Base-by-base conservation (phyloP, 2,113 vertebrate genomes). In the Zapornia atra region DNA sequence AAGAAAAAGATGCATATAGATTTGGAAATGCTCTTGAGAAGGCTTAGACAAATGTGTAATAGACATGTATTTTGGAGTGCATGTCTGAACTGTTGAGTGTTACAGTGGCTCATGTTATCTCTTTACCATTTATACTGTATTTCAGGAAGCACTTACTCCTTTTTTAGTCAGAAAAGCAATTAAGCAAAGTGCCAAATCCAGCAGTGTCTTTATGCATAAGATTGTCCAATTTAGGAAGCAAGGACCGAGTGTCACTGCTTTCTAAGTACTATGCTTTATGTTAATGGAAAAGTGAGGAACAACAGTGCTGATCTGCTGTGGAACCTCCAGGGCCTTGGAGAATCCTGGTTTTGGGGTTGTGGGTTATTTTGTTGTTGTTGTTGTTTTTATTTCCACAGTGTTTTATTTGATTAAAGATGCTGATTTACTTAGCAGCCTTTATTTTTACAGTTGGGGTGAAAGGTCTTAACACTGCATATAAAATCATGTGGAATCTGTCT, bases 181-280 rank as follows among this genome's bases (percentile, higher is more conserved):
- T 60, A 85, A 95, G 83, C 92, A 19, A 97, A 97, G 97, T 97
- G 98, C 97, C 98, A 98, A 97, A 97, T 95, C 79, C 87, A 96
- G 92, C 95, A 81, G 94, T 93, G 88, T 95, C 92, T 94, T 94
- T 91, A 88, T 29, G 22, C 78, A 42, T 63, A 91, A 93, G 72
- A 76, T 80, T 88, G 66, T 86, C 59, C 48, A 64, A 28, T 73
- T 83, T 64, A 68, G 94, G 76, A 92, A 83, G 83, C 68, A 87
- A 86, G 40, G 64, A 53, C 70, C 70, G 79, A 77, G 11, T 59
- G 38, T 79, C 82, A 59, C 38, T 86, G 38, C 76, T 97, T 84
- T 85, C 81, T 75, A 76, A 90, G 56, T 71, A 38, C 46, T 46
- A 44, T 16, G 60, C 61, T 89, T 94, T 82, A 86, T 63, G 50